Conservation (phyloP, 1,140 invertebrate genomes). For the Pogonomyrmex californicus region DNA sequence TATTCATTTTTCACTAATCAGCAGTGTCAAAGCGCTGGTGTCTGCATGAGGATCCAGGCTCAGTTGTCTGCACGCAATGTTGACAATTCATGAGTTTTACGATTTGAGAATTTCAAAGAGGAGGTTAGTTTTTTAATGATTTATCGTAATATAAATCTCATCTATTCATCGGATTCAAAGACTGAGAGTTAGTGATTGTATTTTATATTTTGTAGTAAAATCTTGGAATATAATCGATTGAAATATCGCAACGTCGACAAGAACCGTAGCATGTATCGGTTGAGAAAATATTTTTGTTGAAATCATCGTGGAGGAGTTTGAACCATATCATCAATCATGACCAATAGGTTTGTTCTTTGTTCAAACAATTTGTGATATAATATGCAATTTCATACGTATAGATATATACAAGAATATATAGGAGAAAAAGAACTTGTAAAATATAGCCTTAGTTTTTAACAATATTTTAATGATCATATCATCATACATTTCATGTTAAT, state of each 20-base stretch:
- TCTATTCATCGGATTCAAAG: neutral
- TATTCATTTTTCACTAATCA: too few species aligned
- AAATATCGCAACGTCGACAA: neutral
- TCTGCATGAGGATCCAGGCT: neutral
- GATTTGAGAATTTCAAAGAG: neutral
- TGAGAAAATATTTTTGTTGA: constrained; percentile 32
- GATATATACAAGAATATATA: neutral
- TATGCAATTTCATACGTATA: neutral
- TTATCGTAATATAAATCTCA: neutral
- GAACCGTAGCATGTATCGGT: constrained; percentile 47
- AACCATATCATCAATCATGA: constrained; percentile 67
- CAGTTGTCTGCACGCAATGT: neutral
- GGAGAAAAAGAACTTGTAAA: neutral
- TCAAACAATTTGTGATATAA: constrained; percentile 49
- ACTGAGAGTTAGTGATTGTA: neutral
- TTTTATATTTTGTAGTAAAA: neutral
- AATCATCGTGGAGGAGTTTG: neutral
- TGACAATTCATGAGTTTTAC: neutral
- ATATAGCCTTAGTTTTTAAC: neutral
- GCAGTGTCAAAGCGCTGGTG: too few species aligned
- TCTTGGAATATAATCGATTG: neutral
- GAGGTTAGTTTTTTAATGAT: constrained; percentile 4
- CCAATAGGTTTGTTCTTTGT: constrained; percentile 77
- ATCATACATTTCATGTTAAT: constrained; percentile 56
- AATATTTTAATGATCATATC: neutral